Evolutionary conservation across 2,888 invertebrate genomes (phyloP).

Genomic region (Drosophila emarginata): DNA sequence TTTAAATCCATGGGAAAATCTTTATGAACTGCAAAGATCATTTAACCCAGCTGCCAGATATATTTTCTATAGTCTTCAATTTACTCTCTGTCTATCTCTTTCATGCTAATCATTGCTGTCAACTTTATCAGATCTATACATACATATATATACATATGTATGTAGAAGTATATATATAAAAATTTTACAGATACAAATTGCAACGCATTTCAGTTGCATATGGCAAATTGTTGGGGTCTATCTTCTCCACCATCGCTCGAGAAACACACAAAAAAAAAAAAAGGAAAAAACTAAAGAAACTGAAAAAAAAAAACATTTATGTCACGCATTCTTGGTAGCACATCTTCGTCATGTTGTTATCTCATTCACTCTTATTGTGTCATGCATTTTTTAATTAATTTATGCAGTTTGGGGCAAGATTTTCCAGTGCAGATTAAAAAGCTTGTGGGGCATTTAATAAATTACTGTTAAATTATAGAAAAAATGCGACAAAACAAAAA

Average conservation of each 20-base stretch:
- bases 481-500: conserved; percentile 14
- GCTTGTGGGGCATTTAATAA: conserved; percentile 65
- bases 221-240: conserved; percentile 53
- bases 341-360: not conserved
- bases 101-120: conserved; percentile 64
- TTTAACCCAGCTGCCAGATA: conserved; percentile 63
- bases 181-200: not conserved
- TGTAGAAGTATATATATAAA: not conserved
- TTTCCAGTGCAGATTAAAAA: conserved; percentile 69
- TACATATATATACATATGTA: too few relatives aligned
- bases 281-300: too few relatives aligned
- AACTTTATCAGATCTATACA: conserved; percentile 29
- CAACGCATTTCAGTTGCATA: conserved; percentile 9
- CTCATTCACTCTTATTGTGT: conserved; percentile 6
- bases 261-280: conserved; percentile 42
- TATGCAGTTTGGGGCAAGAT: conserved; percentile 67
- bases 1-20: conserved; percentile 16
- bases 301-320: conserved; percentile 32
- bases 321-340: conserved; percentile 58
- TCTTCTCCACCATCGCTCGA: conserved; percentile 10
- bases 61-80: conserved; percentile 30
- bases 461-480: conserved; percentile 65
- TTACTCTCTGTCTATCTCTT: not conserved
- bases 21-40: conserved; percentile 39
- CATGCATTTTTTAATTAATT: conserved; percentile 60